phyloP scores from a whole-genome alignment of 2,888 invertebrate genomes.

The Maniola hyperantus region DNA sequence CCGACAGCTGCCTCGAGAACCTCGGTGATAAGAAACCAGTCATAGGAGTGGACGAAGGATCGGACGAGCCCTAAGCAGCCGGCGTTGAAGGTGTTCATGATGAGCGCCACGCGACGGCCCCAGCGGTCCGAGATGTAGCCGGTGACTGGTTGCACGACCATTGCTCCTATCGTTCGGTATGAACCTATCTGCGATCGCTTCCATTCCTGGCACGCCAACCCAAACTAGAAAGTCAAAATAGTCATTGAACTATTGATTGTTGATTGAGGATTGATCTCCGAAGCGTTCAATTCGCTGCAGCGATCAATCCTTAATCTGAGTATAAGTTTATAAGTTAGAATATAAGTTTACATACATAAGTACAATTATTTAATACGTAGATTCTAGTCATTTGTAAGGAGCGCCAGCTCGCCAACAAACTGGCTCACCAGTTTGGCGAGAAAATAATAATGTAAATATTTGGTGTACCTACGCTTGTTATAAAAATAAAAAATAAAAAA shows the following conservation, averaged over 20 bases:
- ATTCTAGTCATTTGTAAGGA: too few relatives aligned
- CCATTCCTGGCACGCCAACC: constrained; percentile 86
- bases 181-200: constrained; percentile 88
- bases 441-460: too few relatives aligned
- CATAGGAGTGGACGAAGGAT: constrained; percentile 86
- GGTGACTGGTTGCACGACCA: constrained; percentile 86
- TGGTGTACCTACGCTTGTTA: too few relatives aligned
- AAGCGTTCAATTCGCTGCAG: too few relatives aligned
- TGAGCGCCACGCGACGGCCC: constrained; percentile 85
- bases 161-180: constrained; percentile 87
- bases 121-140: constrained; percentile 89
- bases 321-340: too few relatives aligned
- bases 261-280: too few relatives aligned
- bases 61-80: constrained; percentile 86
- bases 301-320: too few relatives aligned
- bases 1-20: constrained; percentile 87
- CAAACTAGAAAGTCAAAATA: constrained; percentile 70
- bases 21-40: constrained; percentile 87
- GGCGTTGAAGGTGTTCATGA: constrained; percentile 83
- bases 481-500: too few relatives aligned
- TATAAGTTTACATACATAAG: too few relatives aligned
- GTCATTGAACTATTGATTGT: neutral
- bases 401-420: too few relatives aligned
- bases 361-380: too few relatives aligned
- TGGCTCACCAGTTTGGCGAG: too few relatives aligned